Conservation (phyloP, 2,113 vertebrate species). For the Sprattus sprattus region DNA sequence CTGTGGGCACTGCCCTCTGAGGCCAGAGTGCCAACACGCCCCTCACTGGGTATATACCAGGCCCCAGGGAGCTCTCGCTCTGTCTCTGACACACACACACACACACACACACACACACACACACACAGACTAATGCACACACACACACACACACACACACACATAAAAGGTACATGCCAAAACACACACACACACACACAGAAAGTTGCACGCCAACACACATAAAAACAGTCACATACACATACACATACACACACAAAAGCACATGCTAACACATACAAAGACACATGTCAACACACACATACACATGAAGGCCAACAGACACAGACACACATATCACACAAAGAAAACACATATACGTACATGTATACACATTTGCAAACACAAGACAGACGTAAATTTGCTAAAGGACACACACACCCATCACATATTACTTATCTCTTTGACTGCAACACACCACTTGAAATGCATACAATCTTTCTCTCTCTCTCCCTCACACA, state of each 20-base stretch:
- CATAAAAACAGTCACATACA: constrained; percentile 43
- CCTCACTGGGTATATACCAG: constrained; percentile 39
- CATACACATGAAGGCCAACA: background rate
- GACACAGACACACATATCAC: background rate
- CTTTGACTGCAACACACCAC: background rate
- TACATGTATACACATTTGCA: background rate
- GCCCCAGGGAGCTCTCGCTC: constrained; percentile 1
- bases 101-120: constrained; percentile 14
- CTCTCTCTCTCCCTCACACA: background rate
- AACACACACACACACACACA: background rate
- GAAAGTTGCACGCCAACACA: background rate
- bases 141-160: constrained; percentile 9
- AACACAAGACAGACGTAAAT: background rate
- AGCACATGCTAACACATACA: constrained; percentile 40
- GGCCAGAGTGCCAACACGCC: constrained; percentile 50
- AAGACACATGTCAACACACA: constrained; percentile 22
- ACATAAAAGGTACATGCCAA: background rate
- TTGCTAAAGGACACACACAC: constrained; percentile 15
- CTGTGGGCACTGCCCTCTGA: constrained; percentile 48
- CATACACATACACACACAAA: background rate
- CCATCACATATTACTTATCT: background rate
- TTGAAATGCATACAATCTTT: background rate
- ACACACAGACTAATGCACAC: constrained; percentile 7
- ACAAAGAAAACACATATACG: background rate
- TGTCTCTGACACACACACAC: constrained; percentile 47